Conservation (phyloP, 2,888 invertebrate genomes). For the Leptinotarsa juncta region DNA sequence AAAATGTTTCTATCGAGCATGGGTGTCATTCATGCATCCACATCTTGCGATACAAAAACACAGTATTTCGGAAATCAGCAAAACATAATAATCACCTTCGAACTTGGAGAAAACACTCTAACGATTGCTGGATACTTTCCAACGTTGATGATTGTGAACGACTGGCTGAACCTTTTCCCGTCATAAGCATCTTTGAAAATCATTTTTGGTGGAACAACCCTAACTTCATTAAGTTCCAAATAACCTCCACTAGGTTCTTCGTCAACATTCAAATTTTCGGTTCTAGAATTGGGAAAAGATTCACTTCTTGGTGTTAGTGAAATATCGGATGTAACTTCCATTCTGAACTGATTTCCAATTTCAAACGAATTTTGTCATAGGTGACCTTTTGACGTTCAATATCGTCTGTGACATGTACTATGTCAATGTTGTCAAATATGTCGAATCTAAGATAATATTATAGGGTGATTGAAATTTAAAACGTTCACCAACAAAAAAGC, state of each 20-base stretch:
- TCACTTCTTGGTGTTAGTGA: neutral
- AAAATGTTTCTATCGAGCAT: too few species aligned
- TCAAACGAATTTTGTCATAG: neutral
- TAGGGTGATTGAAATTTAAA: neutral
- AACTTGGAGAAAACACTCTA: slow-evolving; percentile 60
- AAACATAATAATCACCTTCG: slow-evolving; percentile 58
- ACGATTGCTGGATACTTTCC: slow-evolving; percentile 59
- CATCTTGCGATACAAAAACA: too few species aligned
- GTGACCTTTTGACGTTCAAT: neutral
- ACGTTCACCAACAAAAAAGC: too few species aligned
- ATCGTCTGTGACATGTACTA: too few species aligned
- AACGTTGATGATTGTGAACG: slow-evolving; percentile 61
- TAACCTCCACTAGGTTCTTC: neutral
- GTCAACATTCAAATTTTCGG: neutral
- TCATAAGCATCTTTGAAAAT: slow-evolving; percentile 64
- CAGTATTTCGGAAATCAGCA: neutral
- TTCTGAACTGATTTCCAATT: neutral
- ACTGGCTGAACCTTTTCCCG: slow-evolving; percentile 59
- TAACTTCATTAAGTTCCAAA: slow-evolving; percentile 52
- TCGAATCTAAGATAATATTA: too few species aligned
- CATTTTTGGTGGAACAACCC: slow-evolving; percentile 62
- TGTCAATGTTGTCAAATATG: too few species aligned
- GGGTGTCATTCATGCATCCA: too few species aligned
- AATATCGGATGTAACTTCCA: neutral
- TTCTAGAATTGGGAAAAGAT: neutral